Base-by-base conservation (phyloP, 2,797 vertebrate species). In the Takifugu rubripes region DNA sequence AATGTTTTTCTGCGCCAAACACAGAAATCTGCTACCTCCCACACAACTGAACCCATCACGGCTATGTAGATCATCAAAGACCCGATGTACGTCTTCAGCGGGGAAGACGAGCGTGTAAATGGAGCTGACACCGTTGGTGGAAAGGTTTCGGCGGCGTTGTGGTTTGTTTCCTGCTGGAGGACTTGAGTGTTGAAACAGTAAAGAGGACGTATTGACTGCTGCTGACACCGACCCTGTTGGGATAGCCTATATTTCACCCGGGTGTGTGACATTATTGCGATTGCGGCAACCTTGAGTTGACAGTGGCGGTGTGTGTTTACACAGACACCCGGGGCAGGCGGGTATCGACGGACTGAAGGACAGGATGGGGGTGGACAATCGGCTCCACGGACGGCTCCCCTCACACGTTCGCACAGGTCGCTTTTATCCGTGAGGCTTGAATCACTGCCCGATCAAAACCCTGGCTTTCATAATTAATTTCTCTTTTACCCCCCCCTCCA, bases 171-270 rank as follows among this genome's bases (percentile, higher is more conserved):
- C 70, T 74, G 66, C 66, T 56, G 11, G 65, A 25, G 59, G 70
- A 57, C 65, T 68, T 74, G 77, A 61, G 36, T 78, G 68, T 74
- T 59, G 70, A 76, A 78, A 75, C 76, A 48, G 78, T 85, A 76
- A 81, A 83, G 83, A 64, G 70, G 75, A 85, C 71, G 69, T 75
- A 76, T 77, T 64, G 72, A 79, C 76, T 67, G 68, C 64, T 21
- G 1, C 68, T 62, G 76, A 75, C 74, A 77, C 70, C 57, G 53
- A 59, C 59, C 66, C 66, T 75, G 71, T 61, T 49, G 45, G 46
- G 52, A 79, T 72, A 72, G 72, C 68, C 72, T 75, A 82, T 85
- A 86, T 85, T 85, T 86, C 76, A 78, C 61, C 61, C 64, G 10
- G 36, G 12, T 60, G 77, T 66, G 66, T 64, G 57, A 66, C 63